Conservation (phyloP, 2,797 vertebrate genomes). For the Arnoldichthys spilopterus region DNA sequence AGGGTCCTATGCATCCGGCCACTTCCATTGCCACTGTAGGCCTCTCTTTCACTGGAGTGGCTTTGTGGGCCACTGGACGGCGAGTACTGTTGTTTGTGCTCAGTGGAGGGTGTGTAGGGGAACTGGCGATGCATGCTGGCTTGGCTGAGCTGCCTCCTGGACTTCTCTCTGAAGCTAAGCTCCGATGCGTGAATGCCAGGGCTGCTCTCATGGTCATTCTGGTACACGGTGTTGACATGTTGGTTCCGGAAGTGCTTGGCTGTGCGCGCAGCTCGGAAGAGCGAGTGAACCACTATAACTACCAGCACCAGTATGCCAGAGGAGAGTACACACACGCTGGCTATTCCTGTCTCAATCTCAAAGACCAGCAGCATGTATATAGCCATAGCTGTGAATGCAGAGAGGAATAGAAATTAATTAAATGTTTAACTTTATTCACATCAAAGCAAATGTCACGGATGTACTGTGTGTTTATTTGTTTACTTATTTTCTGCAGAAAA, state of each 20-base stretch:
- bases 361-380: conserved; percentile 89
- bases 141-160: conserved; percentile 67
- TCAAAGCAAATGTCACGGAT: background rate
- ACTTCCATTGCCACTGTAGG: conserved; percentile 70
- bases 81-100: conserved; percentile 68
- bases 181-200: conserved; percentile 60
- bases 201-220: conserved; percentile 75
- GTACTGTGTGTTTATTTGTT: conserved; percentile 29
- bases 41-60: conserved; percentile 68
- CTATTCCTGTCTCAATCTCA: conserved; percentile 81
- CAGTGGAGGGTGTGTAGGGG: conserved; percentile 71
- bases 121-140: conserved; percentile 77
- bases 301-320: conserved; percentile 83
- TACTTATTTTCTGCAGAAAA: conserved; percentile 69
- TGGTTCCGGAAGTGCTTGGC: conserved; percentile 61
- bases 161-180: conserved; percentile 70
- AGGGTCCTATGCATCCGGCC: conserved; percentile 77
- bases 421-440: background rate
- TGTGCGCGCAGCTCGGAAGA: conserved; percentile 74
- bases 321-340: conserved; percentile 84
- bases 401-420: conserved; percentile 19
- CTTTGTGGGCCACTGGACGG: conserved; percentile 64
- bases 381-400: conserved; percentile 80
- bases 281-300: conserved; percentile 75
- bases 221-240: conserved; percentile 71